Conservation (phyloP, 2,888 invertebrate species). For the Polietes domitor region DNA sequence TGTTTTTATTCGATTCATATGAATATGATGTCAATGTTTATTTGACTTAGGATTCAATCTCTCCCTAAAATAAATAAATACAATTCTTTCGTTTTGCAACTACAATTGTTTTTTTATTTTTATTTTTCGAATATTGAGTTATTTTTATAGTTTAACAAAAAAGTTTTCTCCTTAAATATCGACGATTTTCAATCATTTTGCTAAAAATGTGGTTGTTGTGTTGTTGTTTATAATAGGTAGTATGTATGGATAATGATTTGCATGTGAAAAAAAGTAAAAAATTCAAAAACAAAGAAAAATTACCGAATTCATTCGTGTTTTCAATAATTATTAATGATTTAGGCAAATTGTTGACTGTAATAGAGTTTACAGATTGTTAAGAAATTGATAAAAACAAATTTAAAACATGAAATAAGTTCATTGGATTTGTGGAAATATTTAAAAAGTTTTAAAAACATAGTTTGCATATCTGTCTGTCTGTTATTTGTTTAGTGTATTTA, state of each 20-base stretch:
- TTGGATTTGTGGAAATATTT: background rate
- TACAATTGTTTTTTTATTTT: slow-evolving; percentile 22
- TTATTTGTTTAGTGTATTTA: slow-evolving; percentile 24
- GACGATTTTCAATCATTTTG: slow-evolving; percentile 11
- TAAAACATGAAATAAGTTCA: background rate
- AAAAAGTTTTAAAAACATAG: slow-evolving; percentile 56
- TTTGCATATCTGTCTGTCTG: slow-evolving; percentile 3
- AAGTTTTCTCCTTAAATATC: slow-evolving; percentile 9
- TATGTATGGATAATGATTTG: background rate
- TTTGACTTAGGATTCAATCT: no score
- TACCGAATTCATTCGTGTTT: background rate
- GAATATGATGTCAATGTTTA: no score
- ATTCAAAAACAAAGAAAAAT: background rate
- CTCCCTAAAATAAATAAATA: slow-evolving; percentile 29
- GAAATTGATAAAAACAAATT: background rate
- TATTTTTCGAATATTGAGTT: slow-evolving; percentile 29
- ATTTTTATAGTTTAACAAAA: slow-evolving; percentile 43
- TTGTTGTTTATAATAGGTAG: background rate
- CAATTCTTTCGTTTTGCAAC: slow-evolving; percentile 16
- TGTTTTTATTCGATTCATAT: no score
- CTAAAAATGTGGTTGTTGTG: background rate
- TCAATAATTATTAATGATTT: background rate
- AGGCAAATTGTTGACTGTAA: background rate
- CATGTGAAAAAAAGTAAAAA: background rate
- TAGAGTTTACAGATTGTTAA: background rate